Evolutionary conservation across 2,113 vertebrate species (phyloP).

Genomic region (Edolisoma coerulescens): DNA sequence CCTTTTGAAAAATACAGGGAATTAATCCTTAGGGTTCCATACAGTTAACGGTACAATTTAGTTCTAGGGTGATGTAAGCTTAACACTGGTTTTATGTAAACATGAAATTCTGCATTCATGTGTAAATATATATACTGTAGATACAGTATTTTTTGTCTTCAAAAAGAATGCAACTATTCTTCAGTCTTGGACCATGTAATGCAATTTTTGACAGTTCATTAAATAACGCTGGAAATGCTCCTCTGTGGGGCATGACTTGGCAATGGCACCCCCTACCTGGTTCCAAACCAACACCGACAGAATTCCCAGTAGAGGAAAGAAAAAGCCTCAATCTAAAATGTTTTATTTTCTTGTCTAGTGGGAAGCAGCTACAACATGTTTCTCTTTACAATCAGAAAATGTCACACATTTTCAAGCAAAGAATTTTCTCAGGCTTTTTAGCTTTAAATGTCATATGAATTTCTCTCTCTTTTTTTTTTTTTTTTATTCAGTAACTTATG

Average conservation of each 20-base stretch:
- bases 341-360: background rate
- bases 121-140: background rate
- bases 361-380: background rate
- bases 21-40: background rate
- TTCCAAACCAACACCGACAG: background rate
- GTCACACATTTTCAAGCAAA: background rate
- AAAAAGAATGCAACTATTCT: background rate
- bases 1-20: background rate
- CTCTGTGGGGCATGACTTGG: background rate
- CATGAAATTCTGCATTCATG: background rate
- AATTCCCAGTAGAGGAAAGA: background rate
- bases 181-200: background rate
- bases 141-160: background rate
- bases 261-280: background rate
- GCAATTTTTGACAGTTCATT: background rate
- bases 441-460: background rate
- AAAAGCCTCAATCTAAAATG: background rate
- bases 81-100: background rate
- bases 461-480: background rate
- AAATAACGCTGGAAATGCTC: background rate
- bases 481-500: background rate
- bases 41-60: background rate
- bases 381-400: constrained; percentile 10
- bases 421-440: background rate
- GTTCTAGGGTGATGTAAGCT: background rate